Evolutionary conservation across 2,888 invertebrate species (phyloP), one percentile per base, ranked within the genome.

Genomic region (Drosophila rellima): DNA sequence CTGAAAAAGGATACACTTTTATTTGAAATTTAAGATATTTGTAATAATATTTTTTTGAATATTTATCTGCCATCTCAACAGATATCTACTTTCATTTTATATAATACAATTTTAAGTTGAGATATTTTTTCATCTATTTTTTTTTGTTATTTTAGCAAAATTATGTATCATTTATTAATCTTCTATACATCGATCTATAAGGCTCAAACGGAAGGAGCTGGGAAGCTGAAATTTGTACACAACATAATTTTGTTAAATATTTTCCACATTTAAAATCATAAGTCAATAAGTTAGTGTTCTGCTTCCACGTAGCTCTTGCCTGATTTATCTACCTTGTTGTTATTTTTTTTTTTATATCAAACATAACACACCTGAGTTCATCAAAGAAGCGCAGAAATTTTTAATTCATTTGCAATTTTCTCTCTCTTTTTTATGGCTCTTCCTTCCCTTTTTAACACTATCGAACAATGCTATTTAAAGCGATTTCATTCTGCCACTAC

Each of bases 391-490:
- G 40, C 55, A 56, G 2, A 51, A 59, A 47, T 62, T 76, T 70
- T 61, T 61, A 79, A 79, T 76, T 79, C 18, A 75, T 79, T 76
- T 80, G 79, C 79, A 54, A 75, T 70, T 66, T 48, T 45, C 15
- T 10, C 10, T 4, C 17, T 42, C 13, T 20, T 8, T 44, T 44
- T 17, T 7, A n/a, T n/a, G n/a, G 7, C 42, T 23, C n/a, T 31
- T 20, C 23, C n/a, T 37, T 11, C 23, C 11, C 29, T 15, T 26
- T n/a, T 17, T 5, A 40, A 44, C 44, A 26, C 50, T 62, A 56
- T 59, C 62, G 47, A 75, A 52, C 55, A 88, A 65, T 80, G 79
- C 81, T 81, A 78, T 87, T 87, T 84, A 66, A 77, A 81, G 74
- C 65, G 66, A 69, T 78, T 87, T 83, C 85, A 69, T 57, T 80